phyloP scores from a whole-genome alignment of 2,113 vertebrate species.

The Tympanuchus pallidicinctus region DNA sequence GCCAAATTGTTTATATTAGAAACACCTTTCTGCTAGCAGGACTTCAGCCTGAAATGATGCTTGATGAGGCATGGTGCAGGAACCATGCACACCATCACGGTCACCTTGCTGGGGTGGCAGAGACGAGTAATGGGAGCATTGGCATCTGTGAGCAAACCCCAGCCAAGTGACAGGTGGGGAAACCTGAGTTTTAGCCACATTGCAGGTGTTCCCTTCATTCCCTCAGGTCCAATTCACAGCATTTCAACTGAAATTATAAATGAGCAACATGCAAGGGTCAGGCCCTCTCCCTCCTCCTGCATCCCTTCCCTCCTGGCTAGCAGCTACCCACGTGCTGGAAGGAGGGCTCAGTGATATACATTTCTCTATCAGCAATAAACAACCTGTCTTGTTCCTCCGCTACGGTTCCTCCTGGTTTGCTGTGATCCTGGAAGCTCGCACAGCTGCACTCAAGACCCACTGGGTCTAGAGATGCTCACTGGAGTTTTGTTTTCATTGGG shows the following conservation, averaged over 20 bases:
- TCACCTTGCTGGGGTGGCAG: background rate
- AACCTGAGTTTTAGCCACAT: background rate
- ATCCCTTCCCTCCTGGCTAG: background rate
- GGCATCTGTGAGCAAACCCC: background rate
- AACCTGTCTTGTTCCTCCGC: background rate
- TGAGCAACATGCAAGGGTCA: background rate
- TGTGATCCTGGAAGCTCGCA: background rate
- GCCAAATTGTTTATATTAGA: background rate
- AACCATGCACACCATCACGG: background rate
- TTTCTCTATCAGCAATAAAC: background rate
- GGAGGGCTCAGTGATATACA: background rate
- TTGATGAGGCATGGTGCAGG: background rate
- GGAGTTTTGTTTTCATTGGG: background rate
- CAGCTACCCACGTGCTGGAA: rapidly evolving
- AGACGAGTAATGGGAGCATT: rapidly evolving
- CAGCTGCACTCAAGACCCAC: rapidly evolving
- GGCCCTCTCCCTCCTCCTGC: background rate
- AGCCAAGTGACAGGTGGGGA: background rate
- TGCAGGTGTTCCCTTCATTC: constrained; percentile 30
- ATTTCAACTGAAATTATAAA: constrained; percentile 46
- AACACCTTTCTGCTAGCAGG: background rate
- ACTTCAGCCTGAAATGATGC: background rate
- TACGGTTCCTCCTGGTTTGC: background rate
- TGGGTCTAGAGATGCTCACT: background rate
- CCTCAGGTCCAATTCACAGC: constrained; percentile 8